Percentiles rank a stretch among this genome's conserved stretches.
phyloP scores from a whole-genome alignment of 2,113 vertebrate genomes.

The Pongo pygmaeus region DNA sequence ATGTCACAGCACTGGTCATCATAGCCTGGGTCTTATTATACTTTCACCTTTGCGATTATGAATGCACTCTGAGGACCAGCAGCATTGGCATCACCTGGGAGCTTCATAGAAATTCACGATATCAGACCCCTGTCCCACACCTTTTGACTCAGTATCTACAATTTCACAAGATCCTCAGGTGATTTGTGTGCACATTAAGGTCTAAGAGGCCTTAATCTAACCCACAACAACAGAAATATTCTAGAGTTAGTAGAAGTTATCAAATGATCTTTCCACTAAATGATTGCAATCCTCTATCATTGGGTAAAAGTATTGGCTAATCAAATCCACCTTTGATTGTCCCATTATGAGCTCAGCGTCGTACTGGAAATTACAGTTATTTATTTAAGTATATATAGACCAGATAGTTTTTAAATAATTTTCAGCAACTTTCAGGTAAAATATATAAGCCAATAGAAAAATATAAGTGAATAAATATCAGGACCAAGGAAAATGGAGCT shows the following conservation, averaged over 20 bases:
- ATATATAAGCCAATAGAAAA: not conserved
- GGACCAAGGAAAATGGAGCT: not conserved
- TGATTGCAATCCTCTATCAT: not conserved
- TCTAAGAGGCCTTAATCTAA: not conserved
- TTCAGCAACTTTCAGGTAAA: slow-evolving; percentile 9
- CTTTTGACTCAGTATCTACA: slow-evolving; percentile 2
- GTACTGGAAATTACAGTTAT: not conserved
- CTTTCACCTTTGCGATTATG: not conserved
- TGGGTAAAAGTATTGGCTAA: not conserved
- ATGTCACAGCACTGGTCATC: not conserved
- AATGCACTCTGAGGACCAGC: not conserved
- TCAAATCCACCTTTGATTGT: not conserved
- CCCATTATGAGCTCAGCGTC: not conserved
- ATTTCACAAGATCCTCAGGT: not conserved
- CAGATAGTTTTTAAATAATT: not conserved
- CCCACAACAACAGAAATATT: not conserved
- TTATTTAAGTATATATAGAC: not conserved
- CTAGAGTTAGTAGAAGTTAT: not conserved
- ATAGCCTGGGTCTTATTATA: not conserved
- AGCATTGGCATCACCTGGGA: not conserved
- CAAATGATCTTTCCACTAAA: not conserved
- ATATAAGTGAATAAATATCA: not conserved
- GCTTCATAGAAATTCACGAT: not conserved
- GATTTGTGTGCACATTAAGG: not conserved
- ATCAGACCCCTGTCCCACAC: not conserved